Evolutionary conservation across 2,888 invertebrate genomes (phyloP).

Genomic region (Pseudolycoriella hygida): DNA sequence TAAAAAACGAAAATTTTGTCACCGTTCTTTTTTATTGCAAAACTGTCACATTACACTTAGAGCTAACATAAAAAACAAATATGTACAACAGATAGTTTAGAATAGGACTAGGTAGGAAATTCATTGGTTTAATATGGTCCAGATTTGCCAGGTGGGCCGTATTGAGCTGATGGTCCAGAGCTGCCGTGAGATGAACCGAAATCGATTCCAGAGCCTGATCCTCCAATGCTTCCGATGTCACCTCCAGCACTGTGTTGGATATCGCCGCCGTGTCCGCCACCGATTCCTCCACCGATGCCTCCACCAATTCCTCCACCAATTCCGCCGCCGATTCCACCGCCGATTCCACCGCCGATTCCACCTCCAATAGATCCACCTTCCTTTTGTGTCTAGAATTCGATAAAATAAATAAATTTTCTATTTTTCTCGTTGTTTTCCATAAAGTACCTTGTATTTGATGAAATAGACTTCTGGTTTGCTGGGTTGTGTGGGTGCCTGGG

Average conservation of each 20-base stretch:
- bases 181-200: slow-evolving; percentile 14
- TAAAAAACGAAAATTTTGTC: slow-evolving; percentile 7
- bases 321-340: slow-evolving; percentile 2
- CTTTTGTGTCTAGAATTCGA: slow-evolving; percentile 32
- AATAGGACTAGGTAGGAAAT: slow-evolving; percentile 15
- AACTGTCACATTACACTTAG: slow-evolving; percentile 3
- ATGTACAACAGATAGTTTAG: slow-evolving; percentile 6
- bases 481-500: slow-evolving; percentile 62
- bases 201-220: slow-evolving; percentile 5
- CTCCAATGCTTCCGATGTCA: not conserved
- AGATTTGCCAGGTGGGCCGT: slow-evolving; percentile 48
- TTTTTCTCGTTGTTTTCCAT: no score
- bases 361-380: slow-evolving; percentile 12
- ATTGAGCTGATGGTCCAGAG: slow-evolving; percentile 29
- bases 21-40: slow-evolving; percentile 9
- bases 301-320: not conserved
- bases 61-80: slow-evolving; percentile 4
- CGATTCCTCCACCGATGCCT: slow-evolving; percentile 1
- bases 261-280: slow-evolving; percentile 4
- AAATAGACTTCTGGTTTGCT: slow-evolving; percentile 83
- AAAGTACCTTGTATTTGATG: no score
- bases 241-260: not conserved
- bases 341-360: slow-evolving; percentile 9
- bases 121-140: slow-evolving; percentile 37
- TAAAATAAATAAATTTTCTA: slow-evolving; percentile 10